Conservation (phyloP, 2,888 invertebrate genomes). For the Beris morrisii region DNA sequence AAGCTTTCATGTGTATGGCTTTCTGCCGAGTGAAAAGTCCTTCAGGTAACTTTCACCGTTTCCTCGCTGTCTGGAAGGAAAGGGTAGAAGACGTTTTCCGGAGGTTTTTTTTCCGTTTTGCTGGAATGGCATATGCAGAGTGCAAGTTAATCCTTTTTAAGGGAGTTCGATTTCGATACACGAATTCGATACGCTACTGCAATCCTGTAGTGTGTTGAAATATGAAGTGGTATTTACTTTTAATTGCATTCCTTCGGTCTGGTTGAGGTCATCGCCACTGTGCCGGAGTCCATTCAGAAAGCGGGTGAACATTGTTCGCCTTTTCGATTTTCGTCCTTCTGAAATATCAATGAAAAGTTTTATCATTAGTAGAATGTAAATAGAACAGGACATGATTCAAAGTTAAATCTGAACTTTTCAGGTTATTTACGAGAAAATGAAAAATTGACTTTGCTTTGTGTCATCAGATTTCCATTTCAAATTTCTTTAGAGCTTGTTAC, state of each 20-base stretch:
- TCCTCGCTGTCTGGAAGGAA: neutral
- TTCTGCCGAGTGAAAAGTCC: conserved; percentile 12
- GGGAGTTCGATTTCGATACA: neutral
- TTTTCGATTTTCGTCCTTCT: conserved; percentile 55
- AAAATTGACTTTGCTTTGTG: too few relatives aligned
- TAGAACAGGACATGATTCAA: too few relatives aligned
- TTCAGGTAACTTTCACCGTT: conserved; percentile 28
- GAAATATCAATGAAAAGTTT: conserved; percentile 15
- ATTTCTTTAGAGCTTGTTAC: too few relatives aligned
- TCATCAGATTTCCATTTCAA: too few relatives aligned
- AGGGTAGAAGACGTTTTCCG: neutral
- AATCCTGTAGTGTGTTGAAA: too few relatives aligned
- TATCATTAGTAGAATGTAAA: neutral
- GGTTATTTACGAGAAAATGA: neutral
- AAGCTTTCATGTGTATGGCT: conserved; percentile 2
- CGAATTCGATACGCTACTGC: too few relatives aligned
- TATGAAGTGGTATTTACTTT: conserved; percentile 47
- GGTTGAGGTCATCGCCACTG: conserved; percentile 53
- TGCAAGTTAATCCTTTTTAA: neutral
- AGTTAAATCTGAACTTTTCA: neutral
- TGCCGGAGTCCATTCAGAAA: conserved; percentile 54
- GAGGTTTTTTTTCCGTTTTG: neutral
- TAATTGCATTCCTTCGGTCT: conserved; percentile 55
- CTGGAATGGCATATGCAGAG: neutral
- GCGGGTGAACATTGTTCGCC: conserved; percentile 54